Base-by-base conservation (phyloP, 2,113 vertebrate genomes). In the Mirza zaza region DNA sequence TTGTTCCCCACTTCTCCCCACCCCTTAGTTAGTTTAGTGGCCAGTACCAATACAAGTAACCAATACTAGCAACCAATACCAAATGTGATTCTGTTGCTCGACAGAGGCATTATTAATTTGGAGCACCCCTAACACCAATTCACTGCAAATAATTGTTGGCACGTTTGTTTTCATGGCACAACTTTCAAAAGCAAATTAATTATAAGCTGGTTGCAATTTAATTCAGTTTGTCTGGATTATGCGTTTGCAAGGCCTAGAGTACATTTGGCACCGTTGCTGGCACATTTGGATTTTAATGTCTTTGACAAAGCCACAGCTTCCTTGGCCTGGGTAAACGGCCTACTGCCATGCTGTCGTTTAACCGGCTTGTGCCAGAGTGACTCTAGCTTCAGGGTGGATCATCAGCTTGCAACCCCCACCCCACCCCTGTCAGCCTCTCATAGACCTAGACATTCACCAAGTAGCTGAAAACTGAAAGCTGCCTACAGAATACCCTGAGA, bases 401-500 rank as follows among this genome's bases (percentile, higher is more conserved):
- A 97, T 83, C 87, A 90, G 70, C 85, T 92, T 95, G 89, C 85
- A 97, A 73, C 89, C 80, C 75, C 94, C 48, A 84, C 2, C 21
- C 55, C 39, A 65, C 87, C 32, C 29, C 21, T 91, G 70, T 95
- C 90, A 94, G 96, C 91, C 29, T 3, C 96, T 68, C 94, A 87
- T 95, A 12, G 68, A 87, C 97, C 97, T 98, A 97, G 98, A 94
- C 97, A 80, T 94, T 97, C 94, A 96, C 95, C 23, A 79, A 97
- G 94, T 97, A 97, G 81, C 87, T 97, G 94, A 97, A 98, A 98
- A 94, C 96, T 96, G 97, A 96, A 97, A 97, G 97, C 98, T 97
- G 94, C 89, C 63, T 70, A 70, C 95, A 97, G 96, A 98, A 97
- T 63, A 97, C 98, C 98, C 98, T 98, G 98, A 99, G 98, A 99